A percentile compares a stretch with the other conserved stretches of the same genome.
Evolutionary conservation across 2,113 vertebrate genomes (phyloP).

Genomic region (Uria lomvia): DNA sequence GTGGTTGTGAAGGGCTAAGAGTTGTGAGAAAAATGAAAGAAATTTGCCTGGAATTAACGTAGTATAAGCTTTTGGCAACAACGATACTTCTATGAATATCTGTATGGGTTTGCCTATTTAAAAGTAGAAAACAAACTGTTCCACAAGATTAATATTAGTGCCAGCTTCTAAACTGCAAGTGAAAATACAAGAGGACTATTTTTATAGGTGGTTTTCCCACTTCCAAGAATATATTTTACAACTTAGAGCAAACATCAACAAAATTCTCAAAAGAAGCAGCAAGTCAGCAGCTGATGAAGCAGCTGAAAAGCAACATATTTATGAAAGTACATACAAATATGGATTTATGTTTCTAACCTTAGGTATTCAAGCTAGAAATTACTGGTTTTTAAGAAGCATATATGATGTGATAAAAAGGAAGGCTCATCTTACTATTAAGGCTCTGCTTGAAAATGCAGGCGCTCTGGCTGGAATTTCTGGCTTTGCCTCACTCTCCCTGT

Average conservation of each 20-base stretch:
- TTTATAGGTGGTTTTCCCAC: neutral
- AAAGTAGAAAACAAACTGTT: conserved; percentile 5
- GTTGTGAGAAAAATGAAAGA: neutral
- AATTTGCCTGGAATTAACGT: neutral
- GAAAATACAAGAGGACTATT: neutral
- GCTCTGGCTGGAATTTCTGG: neutral
- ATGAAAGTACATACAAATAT: neutral
- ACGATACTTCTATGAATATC: neutral
- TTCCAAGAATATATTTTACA: neutral
- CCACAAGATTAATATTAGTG: neutral
- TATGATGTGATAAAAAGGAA: neutral
- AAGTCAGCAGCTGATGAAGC: neutral
- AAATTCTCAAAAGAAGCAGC: neutral
- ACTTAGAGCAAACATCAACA: neutral
- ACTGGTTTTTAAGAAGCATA: neutral
- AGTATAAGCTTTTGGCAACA: neutral
- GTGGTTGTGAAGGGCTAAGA: neutral
- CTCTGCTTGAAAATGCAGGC: neutral
- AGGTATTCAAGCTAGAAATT: neutral
- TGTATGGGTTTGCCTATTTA: neutral
- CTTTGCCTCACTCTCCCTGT: neutral
- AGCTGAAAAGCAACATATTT: neutral
- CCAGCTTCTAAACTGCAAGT: neutral
- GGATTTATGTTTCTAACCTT: neutral
- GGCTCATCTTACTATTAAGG: neutral